Evolutionary conservation across 2,888 invertebrate species (phyloP).

Genomic region (Cantharis nigra): DNA sequence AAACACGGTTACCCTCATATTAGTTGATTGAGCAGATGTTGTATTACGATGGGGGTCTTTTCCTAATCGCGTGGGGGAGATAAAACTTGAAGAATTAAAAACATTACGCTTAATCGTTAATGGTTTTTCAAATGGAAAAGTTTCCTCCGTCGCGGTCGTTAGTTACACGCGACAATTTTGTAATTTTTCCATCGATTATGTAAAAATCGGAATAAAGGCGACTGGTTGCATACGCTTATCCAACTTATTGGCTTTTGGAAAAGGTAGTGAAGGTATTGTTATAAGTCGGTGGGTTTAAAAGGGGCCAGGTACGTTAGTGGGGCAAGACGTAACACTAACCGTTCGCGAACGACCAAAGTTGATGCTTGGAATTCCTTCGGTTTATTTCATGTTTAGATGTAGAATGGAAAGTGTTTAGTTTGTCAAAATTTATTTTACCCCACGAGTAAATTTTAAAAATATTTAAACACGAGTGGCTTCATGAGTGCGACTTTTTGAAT

Average conservation of each 20-base stretch:
- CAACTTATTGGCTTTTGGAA: constrained; percentile 13
- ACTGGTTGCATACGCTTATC: constrained; percentile 19
- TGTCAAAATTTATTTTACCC: constrained; percentile 3
- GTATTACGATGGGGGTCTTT: neutral
- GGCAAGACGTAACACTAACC: constrained; percentile 45
- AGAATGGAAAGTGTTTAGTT: constrained; percentile 31
- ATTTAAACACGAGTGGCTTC: neutral
- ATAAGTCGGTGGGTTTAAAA: constrained; percentile 20
- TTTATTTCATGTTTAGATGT: constrained; percentile 44
- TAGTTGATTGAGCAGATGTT: neutral
- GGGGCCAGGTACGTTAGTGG: constrained; percentile 46
- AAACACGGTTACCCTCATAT: neutral
- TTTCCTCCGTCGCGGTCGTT: neutral
- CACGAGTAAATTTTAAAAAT: neutral
- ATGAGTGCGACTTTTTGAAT: neutral
- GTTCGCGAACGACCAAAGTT: constrained; percentile 44
- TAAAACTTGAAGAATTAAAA: neutral
- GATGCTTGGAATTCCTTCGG: constrained; percentile 46
- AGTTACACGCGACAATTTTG: neutral
- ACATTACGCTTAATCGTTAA: neutral
- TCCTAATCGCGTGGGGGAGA: neutral
- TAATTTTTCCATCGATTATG: neutral
- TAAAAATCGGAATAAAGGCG: neutral
- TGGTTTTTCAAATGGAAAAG: neutral
- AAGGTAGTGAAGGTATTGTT: constrained; percentile 23